A percentile compares a stretch with the other conserved stretches of the same genome.
phyloP scores from a whole-genome alignment of 1,140 invertebrate genomes.

The Tetragnatha versicolor region DNA sequence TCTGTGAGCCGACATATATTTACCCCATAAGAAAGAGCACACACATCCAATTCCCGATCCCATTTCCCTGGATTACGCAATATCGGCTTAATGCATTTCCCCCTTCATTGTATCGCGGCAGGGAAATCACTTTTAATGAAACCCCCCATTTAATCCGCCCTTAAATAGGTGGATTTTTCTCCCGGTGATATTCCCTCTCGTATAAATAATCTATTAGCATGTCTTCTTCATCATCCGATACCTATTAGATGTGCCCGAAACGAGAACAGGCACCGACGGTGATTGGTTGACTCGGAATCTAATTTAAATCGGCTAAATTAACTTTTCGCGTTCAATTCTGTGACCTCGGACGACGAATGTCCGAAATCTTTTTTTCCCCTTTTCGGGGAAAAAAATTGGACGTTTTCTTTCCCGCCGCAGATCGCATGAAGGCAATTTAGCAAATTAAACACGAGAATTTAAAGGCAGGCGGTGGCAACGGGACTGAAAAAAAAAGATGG shows the following conservation, averaged over 20 bases:
- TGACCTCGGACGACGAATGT: neutral
- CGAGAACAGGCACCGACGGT: neutral
- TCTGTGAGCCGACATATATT: too few relatives aligned
- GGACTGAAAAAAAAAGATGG: constrained; percentile 13
- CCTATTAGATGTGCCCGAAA: constrained; percentile 24
- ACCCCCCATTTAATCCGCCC: constrained; percentile 1
- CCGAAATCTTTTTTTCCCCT: neutral
- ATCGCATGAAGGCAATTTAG: constrained; percentile 31
- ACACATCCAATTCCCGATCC: too few relatives aligned
- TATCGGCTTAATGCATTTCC: too few relatives aligned
- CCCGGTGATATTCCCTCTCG: neutral
- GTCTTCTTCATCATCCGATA: constrained; percentile 22
- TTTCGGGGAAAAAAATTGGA: neutral
- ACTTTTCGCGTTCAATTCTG: constrained; percentile 24
- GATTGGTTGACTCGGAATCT: constrained; percentile 34
- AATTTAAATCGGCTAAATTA: constrained; percentile 51
- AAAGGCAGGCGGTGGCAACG: neutral
- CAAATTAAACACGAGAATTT: constrained; percentile 35
- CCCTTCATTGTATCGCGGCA: too few relatives aligned
- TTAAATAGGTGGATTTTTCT: neutral
- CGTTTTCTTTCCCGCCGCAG: constrained; percentile 19
- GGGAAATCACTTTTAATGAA: constrained; percentile 5
- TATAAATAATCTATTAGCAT: constrained; percentile 47
- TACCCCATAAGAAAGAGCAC: too few relatives aligned
- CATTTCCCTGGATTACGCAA: too few relatives aligned